Conservation (phyloP, 2,113 vertebrate species). For the Notarius quadriscutis region DNA sequence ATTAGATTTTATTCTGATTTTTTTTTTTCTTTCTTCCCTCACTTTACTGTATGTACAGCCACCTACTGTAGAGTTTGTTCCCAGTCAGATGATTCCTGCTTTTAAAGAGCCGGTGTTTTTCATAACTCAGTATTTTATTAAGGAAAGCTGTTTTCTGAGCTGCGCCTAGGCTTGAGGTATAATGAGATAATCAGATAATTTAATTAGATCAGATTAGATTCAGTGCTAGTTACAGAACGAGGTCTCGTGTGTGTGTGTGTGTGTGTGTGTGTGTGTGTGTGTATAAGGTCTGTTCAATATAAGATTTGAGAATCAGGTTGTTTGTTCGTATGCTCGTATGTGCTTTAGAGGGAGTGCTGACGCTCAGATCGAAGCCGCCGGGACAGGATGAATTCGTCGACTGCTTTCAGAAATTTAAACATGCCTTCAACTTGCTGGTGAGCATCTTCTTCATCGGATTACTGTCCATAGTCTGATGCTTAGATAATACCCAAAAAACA, state of each 20-base stretch:
- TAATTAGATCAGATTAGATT: background rate
- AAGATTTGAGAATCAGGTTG: background rate
- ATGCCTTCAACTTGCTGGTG: slow-evolving; percentile 96
- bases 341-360: slow-evolving; percentile 89
- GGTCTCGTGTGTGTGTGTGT: background rate
- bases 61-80: background rate
- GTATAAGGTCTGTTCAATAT: background rate
- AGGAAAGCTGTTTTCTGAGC: background rate
- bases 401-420: slow-evolving; percentile 97
- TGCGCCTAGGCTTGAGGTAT: background rate
- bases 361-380: slow-evolving; percentile 88
- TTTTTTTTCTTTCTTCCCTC: background rate
- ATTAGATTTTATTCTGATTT: background rate
- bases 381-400: slow-evolving; percentile 87
- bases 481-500: background rate
- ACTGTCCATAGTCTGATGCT: background rate
- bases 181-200: background rate
- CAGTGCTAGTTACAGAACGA: background rate
- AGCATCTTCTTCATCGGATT: slow-evolving; percentile 36
- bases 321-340: background rate
- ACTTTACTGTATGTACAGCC: background rate
- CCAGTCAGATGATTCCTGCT: background rate
- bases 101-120: background rate
- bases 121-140: background rate
- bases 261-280: too few relatives aligned